A percentile compares a stretch with the other conserved stretches of the same genome.
phyloP scores from a whole-genome alignment of 2,113 vertebrate genomes.

The Semicossyphus pulcher region DNA sequence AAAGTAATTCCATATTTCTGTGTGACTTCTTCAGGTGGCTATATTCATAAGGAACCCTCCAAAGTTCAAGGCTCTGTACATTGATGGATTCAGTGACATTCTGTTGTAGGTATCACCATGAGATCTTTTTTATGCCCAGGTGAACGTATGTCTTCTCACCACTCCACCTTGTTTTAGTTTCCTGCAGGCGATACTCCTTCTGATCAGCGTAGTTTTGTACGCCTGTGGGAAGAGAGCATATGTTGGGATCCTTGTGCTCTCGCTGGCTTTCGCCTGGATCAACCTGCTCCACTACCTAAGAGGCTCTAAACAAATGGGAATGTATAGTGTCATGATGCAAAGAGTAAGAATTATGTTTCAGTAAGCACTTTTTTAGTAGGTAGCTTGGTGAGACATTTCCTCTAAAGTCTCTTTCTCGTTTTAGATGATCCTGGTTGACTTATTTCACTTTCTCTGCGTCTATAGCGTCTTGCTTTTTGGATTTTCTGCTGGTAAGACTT shows the following conservation, averaged over 20 bases:
- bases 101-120: conserved; percentile 82
- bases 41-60: conserved; percentile 83
- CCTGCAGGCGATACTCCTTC: conserved; percentile 81
- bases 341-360: conserved; percentile 78
- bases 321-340: conserved; percentile 93
- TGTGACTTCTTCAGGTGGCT: conserved; percentile 75
- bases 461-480: conserved; percentile 92
- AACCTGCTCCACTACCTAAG: conserved; percentile 88
- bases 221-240: conserved; percentile 76
- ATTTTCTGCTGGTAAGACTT: conserved; percentile 88
- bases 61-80: conserved; percentile 82
- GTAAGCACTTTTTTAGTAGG: background rate
- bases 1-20: background rate
- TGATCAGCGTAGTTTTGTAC: conserved; percentile 80
- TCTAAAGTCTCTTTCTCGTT: background rate
- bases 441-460: conserved; percentile 90
- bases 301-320: conserved; percentile 87
- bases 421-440: conserved; percentile 91
- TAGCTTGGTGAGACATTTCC: background rate
- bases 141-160: background rate
- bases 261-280: conserved; percentile 88
- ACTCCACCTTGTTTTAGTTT: conserved; percentile 43
- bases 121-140: too few relatives aligned
- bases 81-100: conserved; percentile 88
- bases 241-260: conserved; percentile 83